A percentile compares a stretch with the other conserved stretches of the same genome.
Evolutionary conservation across 2,113 vertebrate species (phyloP).

Genomic region (Columbina picui): DNA sequence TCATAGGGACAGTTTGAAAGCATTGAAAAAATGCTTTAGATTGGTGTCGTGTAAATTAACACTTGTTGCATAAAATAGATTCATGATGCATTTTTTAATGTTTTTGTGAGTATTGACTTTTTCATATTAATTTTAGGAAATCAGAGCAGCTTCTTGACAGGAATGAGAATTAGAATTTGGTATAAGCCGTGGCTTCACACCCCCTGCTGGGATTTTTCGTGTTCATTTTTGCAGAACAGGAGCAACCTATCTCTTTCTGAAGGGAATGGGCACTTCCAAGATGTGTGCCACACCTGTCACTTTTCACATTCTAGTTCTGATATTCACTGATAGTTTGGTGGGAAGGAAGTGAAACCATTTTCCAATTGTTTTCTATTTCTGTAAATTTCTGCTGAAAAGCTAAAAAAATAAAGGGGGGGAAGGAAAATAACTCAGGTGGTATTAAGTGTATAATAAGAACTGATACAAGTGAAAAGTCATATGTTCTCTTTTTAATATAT

Average conservation of each 20-base stretch:
- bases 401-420: not conserved
- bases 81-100: not conserved
- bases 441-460: not conserved
- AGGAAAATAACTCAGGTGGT: not conserved
- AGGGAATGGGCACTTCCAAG: not conserved
- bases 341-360: conserved; percentile 21
- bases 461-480: not conserved
- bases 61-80: not conserved
- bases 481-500: not conserved
- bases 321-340: not conserved
- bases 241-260: not conserved
- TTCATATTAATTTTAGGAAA: not conserved
- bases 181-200: not conserved
- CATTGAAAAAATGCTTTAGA: not conserved
- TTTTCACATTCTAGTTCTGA: not conserved
- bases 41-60: not conserved
- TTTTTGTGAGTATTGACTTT: not conserved
- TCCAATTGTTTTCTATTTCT: conserved; percentile 24
- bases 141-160: not conserved
- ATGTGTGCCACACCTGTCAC: not conserved
- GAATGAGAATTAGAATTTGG: not conserved
- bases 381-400: not conserved
- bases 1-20: not conserved
- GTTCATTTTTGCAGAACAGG: not conserved
- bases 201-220: not conserved